Percentiles rank a stretch among this genome's conserved stretches.
phyloP scores from a whole-genome alignment of 2,888 invertebrate species.

The Hypomecis atomaria region DNA sequence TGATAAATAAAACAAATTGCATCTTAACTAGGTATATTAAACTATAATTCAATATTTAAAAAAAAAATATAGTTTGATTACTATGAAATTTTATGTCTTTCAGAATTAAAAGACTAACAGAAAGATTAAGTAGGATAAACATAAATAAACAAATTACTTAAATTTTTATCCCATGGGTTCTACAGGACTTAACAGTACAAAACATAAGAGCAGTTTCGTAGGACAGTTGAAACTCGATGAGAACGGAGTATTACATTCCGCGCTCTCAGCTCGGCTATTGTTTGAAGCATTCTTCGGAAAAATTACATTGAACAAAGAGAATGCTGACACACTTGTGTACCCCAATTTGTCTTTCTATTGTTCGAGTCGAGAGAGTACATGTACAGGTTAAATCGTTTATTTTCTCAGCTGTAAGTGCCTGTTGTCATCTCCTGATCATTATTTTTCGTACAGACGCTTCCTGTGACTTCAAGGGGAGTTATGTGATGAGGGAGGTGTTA shows the following conservation, averaged over 20 bases:
- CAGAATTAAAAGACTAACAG: too few species aligned
- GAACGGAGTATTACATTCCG: slow-evolving; percentile 24
- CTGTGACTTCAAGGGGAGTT: slow-evolving; percentile 18
- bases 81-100: too few species aligned
- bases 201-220: background rate
- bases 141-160: too few species aligned
- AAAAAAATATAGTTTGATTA: too few species aligned
- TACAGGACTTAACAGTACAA: background rate
- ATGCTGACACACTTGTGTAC: slow-evolving; percentile 65
- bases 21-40: too few species aligned
- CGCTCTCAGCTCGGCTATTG: slow-evolving; percentile 46
- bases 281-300: slow-evolving; percentile 60
- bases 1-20: too few species aligned
- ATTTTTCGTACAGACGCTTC: slow-evolving; percentile 30
- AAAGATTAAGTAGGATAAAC: too few species aligned
- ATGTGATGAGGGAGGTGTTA: slow-evolving; percentile 18
- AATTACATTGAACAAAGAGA: slow-evolving; percentile 68
- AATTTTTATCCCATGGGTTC: too few species aligned
- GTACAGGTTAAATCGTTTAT: slow-evolving; percentile 56
- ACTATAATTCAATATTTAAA: too few species aligned
- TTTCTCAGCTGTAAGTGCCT: slow-evolving; percentile 40
- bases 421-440: slow-evolving; percentile 38
- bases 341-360: slow-evolving; percentile 72
- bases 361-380: slow-evolving; percentile 57
- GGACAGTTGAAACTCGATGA: slow-evolving; percentile 24